These are phyloP conservation scores for Labrus mixtus DNA, from an alignment of 2,113 vertebrate genomes.

Conservation along the genomic window DNA sequence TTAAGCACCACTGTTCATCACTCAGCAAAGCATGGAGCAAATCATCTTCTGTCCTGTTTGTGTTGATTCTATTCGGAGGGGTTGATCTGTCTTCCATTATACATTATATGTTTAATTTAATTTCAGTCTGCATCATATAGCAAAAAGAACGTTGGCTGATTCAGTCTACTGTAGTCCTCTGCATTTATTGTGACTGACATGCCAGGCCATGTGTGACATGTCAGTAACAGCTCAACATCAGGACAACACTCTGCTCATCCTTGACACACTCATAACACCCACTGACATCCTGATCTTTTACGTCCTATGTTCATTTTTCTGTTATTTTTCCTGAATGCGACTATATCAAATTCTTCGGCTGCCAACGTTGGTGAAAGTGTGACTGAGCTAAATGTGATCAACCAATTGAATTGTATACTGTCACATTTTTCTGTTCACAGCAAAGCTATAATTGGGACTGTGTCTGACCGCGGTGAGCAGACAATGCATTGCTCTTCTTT, in stretches of 20 bases:
- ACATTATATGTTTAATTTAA: not conserved
- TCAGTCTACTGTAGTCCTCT: not conserved
- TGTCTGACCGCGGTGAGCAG: constrained; percentile 8
- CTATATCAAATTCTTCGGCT: not conserved
- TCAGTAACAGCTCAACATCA: not conserved
- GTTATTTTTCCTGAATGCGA: not conserved
- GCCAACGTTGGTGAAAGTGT: not conserved
- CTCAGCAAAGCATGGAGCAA: constrained; percentile 3
- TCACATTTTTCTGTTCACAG: constrained; percentile 6
- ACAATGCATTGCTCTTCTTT: constrained; percentile 1
- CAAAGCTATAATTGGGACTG: constrained; percentile 12
- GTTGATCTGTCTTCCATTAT: constrained; percentile 7
- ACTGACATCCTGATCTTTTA: not conserved
- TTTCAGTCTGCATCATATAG: constrained; percentile 10
- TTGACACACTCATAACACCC: not conserved
- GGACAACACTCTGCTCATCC: not conserved
- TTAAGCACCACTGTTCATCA: constrained; percentile 22
- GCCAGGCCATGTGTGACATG: not conserved
- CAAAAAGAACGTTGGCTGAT: constrained; percentile 1
- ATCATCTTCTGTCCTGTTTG: not conserved
- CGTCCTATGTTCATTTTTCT: not conserved
- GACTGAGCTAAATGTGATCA: constrained; percentile 30
- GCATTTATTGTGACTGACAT: constrained; percentile 3
- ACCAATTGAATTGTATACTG: not conserved
- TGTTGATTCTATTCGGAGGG: not conserved